Evolutionary conservation across 2,888 invertebrate genomes (phyloP).

Genomic region (Crepidodera aurea): DNA sequence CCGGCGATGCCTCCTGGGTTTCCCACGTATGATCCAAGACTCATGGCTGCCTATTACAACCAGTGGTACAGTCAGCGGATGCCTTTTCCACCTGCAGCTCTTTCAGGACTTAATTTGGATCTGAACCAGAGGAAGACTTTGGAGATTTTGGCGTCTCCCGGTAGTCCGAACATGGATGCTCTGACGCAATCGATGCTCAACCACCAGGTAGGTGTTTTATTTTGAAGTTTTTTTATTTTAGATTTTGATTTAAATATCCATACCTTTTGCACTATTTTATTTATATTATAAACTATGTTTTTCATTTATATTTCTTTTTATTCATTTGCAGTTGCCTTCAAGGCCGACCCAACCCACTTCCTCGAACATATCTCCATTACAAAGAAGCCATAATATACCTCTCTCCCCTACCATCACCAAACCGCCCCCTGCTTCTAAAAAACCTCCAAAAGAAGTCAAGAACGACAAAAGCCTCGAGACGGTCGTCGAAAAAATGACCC

Average conservation of each 20-base stretch:
- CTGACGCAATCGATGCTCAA: constrained; percentile 33
- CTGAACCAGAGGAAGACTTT: constrained; percentile 49
- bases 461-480: constrained; percentile 58
- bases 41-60: constrained; percentile 59
- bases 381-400: constrained; percentile 28
- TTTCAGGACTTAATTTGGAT: constrained; percentile 45
- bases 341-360: constrained; percentile 31
- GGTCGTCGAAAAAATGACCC: constrained; percentile 57
- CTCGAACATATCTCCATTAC: constrained; percentile 29
- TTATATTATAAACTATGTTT: no score
- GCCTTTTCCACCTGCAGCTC: constrained; percentile 48
- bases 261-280: no score
- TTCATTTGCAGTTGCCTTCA: constrained; percentile 32
- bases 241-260: no score
- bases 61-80: constrained; percentile 51
- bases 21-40: constrained; percentile 58
- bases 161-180: constrained; percentile 42
- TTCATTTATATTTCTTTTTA: background rate
- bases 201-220: constrained; percentile 37
- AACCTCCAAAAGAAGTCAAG: constrained; percentile 48
- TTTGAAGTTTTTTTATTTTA: background rate
- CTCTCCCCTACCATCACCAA: constrained; percentile 29
- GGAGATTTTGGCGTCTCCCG: constrained; percentile 45
- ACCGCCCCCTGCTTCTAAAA: constrained; percentile 31
- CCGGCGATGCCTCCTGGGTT: constrained; percentile 54